phyloP scores from a whole-genome alignment of 2,113 vertebrate genomes.

The Delphinus delphis region DNA sequence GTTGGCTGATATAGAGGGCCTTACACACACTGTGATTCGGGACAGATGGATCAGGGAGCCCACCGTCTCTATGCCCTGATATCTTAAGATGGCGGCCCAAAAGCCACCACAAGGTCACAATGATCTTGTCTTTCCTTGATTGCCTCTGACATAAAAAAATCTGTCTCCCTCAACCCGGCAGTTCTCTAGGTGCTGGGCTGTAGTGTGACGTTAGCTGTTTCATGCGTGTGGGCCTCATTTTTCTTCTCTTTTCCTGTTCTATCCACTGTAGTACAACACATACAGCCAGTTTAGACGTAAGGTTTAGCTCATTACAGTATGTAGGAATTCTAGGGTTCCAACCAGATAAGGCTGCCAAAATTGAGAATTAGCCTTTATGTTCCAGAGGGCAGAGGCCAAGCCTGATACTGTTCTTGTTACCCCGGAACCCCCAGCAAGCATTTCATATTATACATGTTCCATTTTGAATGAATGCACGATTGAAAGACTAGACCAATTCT shows the following conservation, averaged over 20 bases:
- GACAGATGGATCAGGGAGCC: neutral
- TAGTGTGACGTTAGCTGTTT: neutral
- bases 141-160: neutral
- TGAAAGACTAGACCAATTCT: neutral
- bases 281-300: neutral
- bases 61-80: neutral
- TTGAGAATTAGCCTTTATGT: neutral
- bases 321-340: conserved; percentile 25
- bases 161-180: neutral
- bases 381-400: neutral
- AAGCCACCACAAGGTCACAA: neutral
- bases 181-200: neutral
- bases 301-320: neutral
- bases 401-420: neutral
- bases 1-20: neutral
- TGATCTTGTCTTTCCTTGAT: neutral
- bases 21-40: neutral
- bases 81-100: neutral
- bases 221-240: neutral
- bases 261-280: neutral
- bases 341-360: neutral
- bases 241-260: neutral
- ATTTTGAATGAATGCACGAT: neutral
- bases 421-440: neutral
- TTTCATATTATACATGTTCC: neutral